Percentiles rank a stretch among this genome's conserved stretches.
phyloP scores from a whole-genome alignment of 2,797 vertebrate genomes.

The Sphaeramia orbicularis region DNA sequence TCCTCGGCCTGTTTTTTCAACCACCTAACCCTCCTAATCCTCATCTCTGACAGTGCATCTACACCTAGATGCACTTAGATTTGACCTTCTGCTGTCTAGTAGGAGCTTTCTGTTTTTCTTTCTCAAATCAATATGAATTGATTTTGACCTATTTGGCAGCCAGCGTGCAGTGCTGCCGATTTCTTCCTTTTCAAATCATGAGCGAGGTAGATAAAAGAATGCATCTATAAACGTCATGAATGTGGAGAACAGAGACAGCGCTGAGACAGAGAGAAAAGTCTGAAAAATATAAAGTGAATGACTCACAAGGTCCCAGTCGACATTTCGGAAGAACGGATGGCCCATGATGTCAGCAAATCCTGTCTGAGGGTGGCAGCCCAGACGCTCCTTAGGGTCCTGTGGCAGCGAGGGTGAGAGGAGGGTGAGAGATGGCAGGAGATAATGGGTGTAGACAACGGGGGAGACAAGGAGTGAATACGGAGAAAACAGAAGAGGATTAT shows the following conservation, averaged over 20 bases:
- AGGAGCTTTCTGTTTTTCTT: constrained; percentile 38
- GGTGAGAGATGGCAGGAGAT: constrained; percentile 46
- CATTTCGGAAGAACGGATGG: constrained; percentile 97
- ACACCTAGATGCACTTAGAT: constrained; percentile 37
- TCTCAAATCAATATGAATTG: constrained; percentile 57
- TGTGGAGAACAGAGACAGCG: neutral
- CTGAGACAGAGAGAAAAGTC: neutral
- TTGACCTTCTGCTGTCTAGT: constrained; percentile 55
- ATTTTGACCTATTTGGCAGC: constrained; percentile 43
- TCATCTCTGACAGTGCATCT: constrained; percentile 28
- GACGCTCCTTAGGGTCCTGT: constrained; percentile 96
- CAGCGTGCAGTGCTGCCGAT: neutral
- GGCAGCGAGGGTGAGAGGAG: constrained; percentile 36
- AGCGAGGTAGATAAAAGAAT: constrained; percentile 5
- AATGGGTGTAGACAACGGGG: neutral
- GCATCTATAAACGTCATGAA: no score
- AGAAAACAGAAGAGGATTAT: constrained; percentile 5
- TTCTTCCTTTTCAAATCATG: constrained; percentile 22
- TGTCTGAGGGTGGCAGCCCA: constrained; percentile 98
- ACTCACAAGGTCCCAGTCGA: constrained; percentile 98
- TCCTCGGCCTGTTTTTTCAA: constrained; percentile 31
- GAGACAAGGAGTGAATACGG: neutral
- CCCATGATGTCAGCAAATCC: constrained; percentile 98
- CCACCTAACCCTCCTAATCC: constrained; percentile 38
- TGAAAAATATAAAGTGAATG: constrained; percentile 1